Evolutionary conservation across 2,888 invertebrate genomes (phyloP).

Genomic region (Dicycla oo): DNA sequence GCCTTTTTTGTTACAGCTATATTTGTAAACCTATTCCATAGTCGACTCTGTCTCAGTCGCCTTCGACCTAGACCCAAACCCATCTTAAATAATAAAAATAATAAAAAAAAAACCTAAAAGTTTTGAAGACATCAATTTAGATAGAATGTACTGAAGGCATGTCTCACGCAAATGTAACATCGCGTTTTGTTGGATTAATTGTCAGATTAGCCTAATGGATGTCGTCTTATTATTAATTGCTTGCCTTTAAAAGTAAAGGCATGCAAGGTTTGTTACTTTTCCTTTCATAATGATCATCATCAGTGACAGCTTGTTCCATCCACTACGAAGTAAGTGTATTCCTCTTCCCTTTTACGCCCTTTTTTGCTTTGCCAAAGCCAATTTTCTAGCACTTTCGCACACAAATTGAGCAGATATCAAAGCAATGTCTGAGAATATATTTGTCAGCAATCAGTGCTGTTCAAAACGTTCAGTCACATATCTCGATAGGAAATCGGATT

Average conservation of each 20-base stretch:
- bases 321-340: background rate
- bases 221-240: background rate
- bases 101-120: too few relatives aligned
- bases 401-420: conserved; percentile 34
- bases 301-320: background rate
- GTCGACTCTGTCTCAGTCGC: too few relatives aligned
- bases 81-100: too few relatives aligned
- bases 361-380: background rate
- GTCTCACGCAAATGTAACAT: conserved; percentile 4
- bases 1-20: background rate
- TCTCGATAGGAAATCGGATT: conserved; percentile 47
- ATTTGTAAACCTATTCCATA: background rate
- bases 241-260: background rate
- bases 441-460: conserved; percentile 44
- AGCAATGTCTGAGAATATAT: conserved; percentile 10
- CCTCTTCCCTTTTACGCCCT: background rate
- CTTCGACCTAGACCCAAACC: too few relatives aligned
- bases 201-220: conserved; percentile 1
- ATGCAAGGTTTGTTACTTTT: background rate
- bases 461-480: conserved; percentile 35
- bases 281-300: background rate
- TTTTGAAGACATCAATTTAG: conserved; percentile 10
- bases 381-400: conserved; percentile 20
- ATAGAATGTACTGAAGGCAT: background rate
- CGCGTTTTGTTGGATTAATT: conserved; percentile 10